Evolutionary conservation across 1,140 invertebrate genomes (phyloP), one percentile per base, ranked within the genome.

Genomic region (Drosophila nannoptera): DNA sequence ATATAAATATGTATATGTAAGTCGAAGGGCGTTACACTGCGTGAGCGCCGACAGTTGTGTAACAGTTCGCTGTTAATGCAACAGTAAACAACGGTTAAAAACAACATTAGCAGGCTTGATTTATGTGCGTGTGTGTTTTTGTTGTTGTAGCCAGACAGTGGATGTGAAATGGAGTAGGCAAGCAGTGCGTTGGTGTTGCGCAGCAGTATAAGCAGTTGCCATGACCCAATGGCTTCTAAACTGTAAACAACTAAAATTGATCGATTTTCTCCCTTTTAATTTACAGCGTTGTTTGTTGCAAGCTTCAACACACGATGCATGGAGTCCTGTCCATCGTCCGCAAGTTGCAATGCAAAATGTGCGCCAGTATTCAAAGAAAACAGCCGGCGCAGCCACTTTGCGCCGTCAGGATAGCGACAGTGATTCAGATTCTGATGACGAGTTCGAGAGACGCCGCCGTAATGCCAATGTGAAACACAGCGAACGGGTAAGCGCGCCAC

Each of bases 371-470:
- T 87, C 83, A 48, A 88, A 88, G 69, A 88, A 87, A 61, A 54
- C 53, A 22, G 53, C 63, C 46, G 61, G 49, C 48, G 55, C 78
- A 36, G 74, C 81, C 55, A 70, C 71, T 31, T 48, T 76, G 59
- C 69, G 82, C 62, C 73, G 77, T 48, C 63, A 91, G 78, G 92
- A 92, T 35, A 90, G 89, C 52, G 92, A 92, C 29, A 92, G 91
- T 16, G 92, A 93, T 49, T 91, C 89, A n/a, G 91, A 92, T 60
- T 93, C 92, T 3, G 92, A 93, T 36, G 91, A 91, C 7, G 92
- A 93, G 72, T 90, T 90, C 77, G 87, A 90, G 65, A 89, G 82
- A 59, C 90, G 90, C 86, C 77, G 87, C 48, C 42, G 62, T 50
- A 75, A 70, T 67, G 48, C 38, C 14, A 73, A 73, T 55, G 60